Evolutionary conservation across 2,888 invertebrate species (phyloP), one percentile per base, ranked within the genome.

Genomic region (Cepaea hortensis): DNA sequence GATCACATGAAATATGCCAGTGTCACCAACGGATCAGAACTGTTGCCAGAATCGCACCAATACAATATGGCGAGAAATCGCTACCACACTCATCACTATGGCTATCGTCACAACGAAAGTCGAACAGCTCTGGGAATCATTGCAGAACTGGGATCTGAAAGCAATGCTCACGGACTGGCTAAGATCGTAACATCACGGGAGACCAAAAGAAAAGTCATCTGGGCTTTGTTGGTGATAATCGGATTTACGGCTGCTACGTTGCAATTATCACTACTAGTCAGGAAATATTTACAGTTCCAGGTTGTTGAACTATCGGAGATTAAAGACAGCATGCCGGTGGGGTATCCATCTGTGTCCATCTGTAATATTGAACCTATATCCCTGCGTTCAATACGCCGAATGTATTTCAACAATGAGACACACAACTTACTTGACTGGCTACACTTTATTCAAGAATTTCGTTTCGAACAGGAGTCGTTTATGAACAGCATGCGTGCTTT

Each of bases 311-410:
- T 93, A 18, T 92, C 92, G 0, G 91, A 92, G 86, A 92, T 93
- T 90, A 92, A 92, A 81, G 91, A 93, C 85, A 92, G 92, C 79
- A 93, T 92, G 92, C 92, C 92, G 0, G 92, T 93, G 35, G 92
- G 92, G 86, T 93, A 92, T 83, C 93, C 93, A 2, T 91, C 93
- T 2, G 91, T 93, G 0, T 92, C 93, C 11, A 89, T 93, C 65
- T 93, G 93, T 87, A 93, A 93, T 88, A 92, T 91, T n/a, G 92
- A 91, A 61, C 91, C 93, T 7, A 90, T 92, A 68, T 93, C 93
- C 23, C 85, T 91, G 77, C 90, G 92, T 5, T 92, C 92, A 87
- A 86, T 91, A 18, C 90, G 91, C 7, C 50, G 85, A 3, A 77
- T 81, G 73, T 85, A 82, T 48, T 70, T 46, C 4, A 20, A 11